phyloP scores from a whole-genome alignment of 2,797 vertebrate genomes.

The Labroides dimidiatus region DNA sequence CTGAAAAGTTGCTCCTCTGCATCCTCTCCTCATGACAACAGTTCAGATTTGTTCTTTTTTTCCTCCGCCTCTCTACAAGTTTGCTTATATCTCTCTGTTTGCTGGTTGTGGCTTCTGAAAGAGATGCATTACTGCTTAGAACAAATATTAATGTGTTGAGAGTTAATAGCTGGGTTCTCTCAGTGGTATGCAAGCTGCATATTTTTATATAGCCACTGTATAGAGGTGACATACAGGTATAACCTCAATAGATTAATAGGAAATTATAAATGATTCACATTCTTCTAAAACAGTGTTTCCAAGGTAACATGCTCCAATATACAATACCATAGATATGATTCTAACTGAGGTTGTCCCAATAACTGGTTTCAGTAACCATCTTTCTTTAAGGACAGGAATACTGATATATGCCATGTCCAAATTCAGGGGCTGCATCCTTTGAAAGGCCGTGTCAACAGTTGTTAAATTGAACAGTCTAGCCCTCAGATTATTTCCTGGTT shows the following conservation, averaged over 20 bases:
- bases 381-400: no score
- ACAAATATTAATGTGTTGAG: slow-evolving; percentile 34
- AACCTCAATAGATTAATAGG: not conserved
- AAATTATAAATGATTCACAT: not conserved
- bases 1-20: not conserved
- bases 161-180: slow-evolving; percentile 29
- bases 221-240: slow-evolving; percentile 1
- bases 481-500: no score
- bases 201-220: slow-evolving; percentile 2
- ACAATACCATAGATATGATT: no score
- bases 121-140: slow-evolving; percentile 35
- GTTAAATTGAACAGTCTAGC: no score
- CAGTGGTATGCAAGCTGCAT: not conserved
- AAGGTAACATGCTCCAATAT: no score
- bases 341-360: no score
- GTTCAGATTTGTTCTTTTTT: slow-evolving; percentile 11
- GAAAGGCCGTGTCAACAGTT: no score
- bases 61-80: slow-evolving; percentile 16
- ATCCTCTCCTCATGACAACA: not conserved
- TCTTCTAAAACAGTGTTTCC: not conserved
- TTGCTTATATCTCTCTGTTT: slow-evolving; percentile 55
- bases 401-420: no score
- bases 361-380: no score
- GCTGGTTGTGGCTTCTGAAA: slow-evolving; percentile 44
- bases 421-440: no score